Percentiles rank a stretch among this genome's conserved stretches.
These are phyloP conservation scores for Trypoxylus dichotomus DNA, from an alignment of 1,140 invertebrate genomes.

Conservation along the genomic window DNA sequence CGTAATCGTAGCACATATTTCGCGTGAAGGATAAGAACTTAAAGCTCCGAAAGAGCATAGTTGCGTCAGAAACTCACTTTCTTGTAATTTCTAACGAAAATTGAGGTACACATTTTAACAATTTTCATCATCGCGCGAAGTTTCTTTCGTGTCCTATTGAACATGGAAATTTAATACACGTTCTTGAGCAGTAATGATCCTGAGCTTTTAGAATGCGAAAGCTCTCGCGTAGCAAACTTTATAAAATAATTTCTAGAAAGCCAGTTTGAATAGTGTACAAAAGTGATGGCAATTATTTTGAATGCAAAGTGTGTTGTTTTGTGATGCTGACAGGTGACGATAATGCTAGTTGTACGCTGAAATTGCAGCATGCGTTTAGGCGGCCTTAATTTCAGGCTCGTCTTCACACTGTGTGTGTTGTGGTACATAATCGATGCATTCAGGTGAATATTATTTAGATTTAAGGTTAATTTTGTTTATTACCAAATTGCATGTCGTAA, in stretches of 20 bases:
- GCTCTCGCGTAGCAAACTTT: not conserved
- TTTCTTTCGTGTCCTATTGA: not conserved
- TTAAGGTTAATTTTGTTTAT: not conserved
- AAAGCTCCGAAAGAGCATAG: not conserved
- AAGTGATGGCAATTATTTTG: not conserved
- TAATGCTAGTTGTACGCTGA: constrained; percentile 25
- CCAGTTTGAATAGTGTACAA: not conserved
- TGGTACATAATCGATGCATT: constrained; percentile 22
- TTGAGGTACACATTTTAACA: not conserved
- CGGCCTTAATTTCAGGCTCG: constrained; percentile 29
- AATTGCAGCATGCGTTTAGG: constrained; percentile 27
- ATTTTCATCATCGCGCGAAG: not conserved
- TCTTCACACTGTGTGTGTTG: constrained; percentile 28
- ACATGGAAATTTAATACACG: not conserved
- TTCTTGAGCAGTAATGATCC: not conserved
- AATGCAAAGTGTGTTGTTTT: constrained; percentile 16
- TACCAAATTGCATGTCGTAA: not conserved
- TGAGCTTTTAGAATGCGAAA: constrained; percentile 5
- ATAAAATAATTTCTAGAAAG: not conserved
- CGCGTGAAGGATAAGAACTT: not conserved
- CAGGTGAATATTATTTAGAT: constrained; percentile 26
- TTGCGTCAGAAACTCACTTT: not conserved
- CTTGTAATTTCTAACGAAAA: not conserved
- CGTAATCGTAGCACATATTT: not conserved
- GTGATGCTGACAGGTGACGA: constrained; percentile 26